Evolutionary conservation across 2,888 invertebrate species (phyloP).

Genomic region (Clistopyga incitator): DNA sequence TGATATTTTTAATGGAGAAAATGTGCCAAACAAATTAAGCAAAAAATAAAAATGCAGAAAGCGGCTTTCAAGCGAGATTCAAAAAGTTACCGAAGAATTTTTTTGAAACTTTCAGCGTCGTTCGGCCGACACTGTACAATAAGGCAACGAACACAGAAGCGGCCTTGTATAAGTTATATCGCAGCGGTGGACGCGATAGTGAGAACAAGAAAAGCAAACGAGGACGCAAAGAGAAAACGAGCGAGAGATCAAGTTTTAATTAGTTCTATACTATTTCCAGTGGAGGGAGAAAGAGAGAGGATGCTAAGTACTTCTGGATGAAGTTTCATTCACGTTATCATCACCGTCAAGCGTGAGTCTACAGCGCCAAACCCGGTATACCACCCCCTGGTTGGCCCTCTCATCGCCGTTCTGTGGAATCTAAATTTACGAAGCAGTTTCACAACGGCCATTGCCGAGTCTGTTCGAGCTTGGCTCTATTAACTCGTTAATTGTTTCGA

Average conservation of each 20-base stretch:
- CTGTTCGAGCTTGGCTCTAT: constrained; percentile 39
- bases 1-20: neutral
- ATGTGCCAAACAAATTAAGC: neutral
- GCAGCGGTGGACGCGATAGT: constrained; percentile 6
- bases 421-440: constrained; percentile 45
- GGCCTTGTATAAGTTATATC: constrained; percentile 18
- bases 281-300: constrained; percentile 58
- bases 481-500: constrained; percentile 63
- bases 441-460: constrained; percentile 2
- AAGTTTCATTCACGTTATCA: constrained; percentile 72
- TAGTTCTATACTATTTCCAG: constrained; percentile 72
- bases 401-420: constrained; percentile 10
- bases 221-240: constrained; percentile 29
- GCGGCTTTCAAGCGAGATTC: neutral
- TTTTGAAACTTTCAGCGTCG: neutral
- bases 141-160: neutral
- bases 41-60: neutral
- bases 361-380: constrained; percentile 24
- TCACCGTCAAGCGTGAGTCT: constrained; percentile 62
- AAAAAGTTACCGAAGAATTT: neutral
- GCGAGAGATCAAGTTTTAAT: constrained; percentile 74
- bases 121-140: neutral
- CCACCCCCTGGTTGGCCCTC: neutral
- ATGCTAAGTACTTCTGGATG: constrained; percentile 73
- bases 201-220: constrained; percentile 31